Base-by-base conservation (phyloP, 2,888 invertebrate species). In the Spialia ferax region DNA sequence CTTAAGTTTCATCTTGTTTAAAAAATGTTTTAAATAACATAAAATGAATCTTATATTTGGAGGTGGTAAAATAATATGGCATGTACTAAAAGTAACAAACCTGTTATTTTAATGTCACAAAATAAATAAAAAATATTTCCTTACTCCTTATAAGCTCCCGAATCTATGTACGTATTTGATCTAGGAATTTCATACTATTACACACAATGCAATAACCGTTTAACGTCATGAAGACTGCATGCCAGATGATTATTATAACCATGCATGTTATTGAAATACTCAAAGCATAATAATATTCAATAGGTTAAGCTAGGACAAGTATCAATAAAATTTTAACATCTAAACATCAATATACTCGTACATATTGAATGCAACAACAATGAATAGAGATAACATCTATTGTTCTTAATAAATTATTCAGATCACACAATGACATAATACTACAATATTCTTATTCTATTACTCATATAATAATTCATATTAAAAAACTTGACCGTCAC, bases 381-480 rank as follows among this genome's bases (percentile, higher is more conserved):
- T 11, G 2, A 11, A 20, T 45, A 45, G 20, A 20, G 20, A 10
- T 11, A n/a, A 1, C 4, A 6, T 18, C 1, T 18, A 45, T 20
- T 48, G 29, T 13, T 55, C 15, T 26, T 55, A 29, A 29, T n/a
- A 35, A 29, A 38, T 54, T 32, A 54, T 32, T 55, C 66, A 61
- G 66, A 66, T 61, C 65, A 65, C 60, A 66, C 26, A 65, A 54
- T 54, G 42, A 61, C 54, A 18, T 66, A 66, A 66, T 66, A 67
- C 66, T 67, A 54, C 13, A 52, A 67, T 61, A 67, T 55, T 67
- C 66, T 67, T 67, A 67, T 42, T 55, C 66, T 62, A n/a, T n/a
- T n/a, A 62, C 13, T 48, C 52, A 75, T 54, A 71, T 55, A 55
- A n/a, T 54, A 26, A 54, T 62, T 73, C 70, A 66, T 45, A 48